These are phyloP conservation scores for Sebastes oblongus DNA, from an alignment of 2,797 vertebrate species.

Conservation along the genomic window DNA sequence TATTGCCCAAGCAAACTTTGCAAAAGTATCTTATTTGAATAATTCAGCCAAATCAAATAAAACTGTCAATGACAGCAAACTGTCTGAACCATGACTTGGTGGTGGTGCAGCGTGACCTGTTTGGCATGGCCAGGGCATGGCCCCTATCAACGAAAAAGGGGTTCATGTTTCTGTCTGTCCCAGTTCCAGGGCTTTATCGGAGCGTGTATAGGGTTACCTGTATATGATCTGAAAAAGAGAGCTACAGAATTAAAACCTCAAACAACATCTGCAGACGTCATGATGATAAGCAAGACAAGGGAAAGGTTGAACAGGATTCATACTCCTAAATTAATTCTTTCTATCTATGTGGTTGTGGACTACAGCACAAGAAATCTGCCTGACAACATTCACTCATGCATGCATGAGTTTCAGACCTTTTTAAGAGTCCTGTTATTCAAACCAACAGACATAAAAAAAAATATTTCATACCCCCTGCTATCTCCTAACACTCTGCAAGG, in stretches of 20 bases:
- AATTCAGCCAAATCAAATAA: not conserved
- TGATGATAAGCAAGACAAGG: not conserved
- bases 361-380: not conserved
- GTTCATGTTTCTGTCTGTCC: conserved; percentile 45
- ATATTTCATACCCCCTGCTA: not conserved
- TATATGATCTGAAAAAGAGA: not conserved
- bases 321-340: not conserved
- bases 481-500: not conserved
- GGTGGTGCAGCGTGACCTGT: not conserved
- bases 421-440: not conserved
- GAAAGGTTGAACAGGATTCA: not conserved
- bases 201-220: conserved; percentile 4
- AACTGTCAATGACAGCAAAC: not conserved
- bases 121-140: not conserved
- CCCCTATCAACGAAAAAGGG: not conserved
- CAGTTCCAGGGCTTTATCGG: conserved; percentile 41
- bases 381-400: no score
- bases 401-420: not conserved
- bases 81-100: not conserved
- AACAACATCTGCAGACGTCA: conserved; percentile 5
- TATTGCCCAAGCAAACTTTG: no score
- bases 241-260: conserved; percentile 1
- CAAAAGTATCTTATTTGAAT: not conserved
- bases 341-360: not conserved
- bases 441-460: not conserved